Evolutionary conservation across 2,888 invertebrate genomes (phyloP).

Genomic region (Cataglyphis livida): DNA sequence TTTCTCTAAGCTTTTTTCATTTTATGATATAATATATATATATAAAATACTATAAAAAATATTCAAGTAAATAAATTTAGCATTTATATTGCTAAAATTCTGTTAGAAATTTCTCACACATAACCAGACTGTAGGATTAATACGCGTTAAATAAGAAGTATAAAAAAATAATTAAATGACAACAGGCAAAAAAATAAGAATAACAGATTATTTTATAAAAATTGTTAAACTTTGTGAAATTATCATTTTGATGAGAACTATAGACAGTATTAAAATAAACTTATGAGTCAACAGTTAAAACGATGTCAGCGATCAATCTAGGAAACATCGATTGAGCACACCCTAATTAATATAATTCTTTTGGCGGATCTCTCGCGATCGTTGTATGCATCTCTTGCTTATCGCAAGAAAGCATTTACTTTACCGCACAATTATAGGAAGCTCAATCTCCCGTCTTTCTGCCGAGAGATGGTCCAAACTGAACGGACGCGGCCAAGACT

Average conservation of each 20-base stretch:
- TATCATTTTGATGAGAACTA: not conserved
- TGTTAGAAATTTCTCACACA: not conserved
- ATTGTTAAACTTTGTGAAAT: not conserved
- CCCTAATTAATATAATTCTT: conserved; percentile 46
- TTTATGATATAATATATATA: not conserved
- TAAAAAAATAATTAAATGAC: not conserved
- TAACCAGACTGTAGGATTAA: not conserved
- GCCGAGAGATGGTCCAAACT: not conserved
- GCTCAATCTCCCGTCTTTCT: not conserved
- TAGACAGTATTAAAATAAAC: not conserved
- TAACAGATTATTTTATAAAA: not conserved
- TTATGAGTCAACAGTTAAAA: conserved; percentile 32
- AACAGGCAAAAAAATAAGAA: not conserved
- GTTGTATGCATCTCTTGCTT: not conserved
- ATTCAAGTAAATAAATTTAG: not conserved
- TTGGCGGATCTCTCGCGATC: not conserved
- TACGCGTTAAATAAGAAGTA: not conserved
- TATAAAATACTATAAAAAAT: not conserved
- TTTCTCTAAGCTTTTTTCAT: not conserved
- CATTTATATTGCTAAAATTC: not conserved
- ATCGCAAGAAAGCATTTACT: conserved; percentile 25
- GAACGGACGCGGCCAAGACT: conserved; percentile 10
- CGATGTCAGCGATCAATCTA: not conserved
- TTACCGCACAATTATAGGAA: conserved; percentile 31
- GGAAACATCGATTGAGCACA: not conserved